Evolutionary conservation across 2,888 invertebrate species (phyloP), one percentile per base, ranked within the genome.

Genomic region (Tenthredo scrophulariae): DNA sequence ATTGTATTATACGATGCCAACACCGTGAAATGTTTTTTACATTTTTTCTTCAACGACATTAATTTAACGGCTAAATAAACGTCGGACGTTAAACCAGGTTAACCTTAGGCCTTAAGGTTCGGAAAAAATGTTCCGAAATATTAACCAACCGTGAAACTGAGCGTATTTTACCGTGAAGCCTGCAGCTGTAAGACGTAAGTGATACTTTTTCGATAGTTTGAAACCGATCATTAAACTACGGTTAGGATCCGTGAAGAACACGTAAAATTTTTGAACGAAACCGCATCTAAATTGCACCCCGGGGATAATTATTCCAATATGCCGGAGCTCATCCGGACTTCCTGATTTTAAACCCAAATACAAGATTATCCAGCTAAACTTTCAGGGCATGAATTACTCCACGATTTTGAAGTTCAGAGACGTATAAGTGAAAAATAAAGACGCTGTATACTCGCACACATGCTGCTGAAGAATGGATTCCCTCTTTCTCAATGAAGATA

Each of bases 151-250:
- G 74, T 74, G 22, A 74, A 74, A 22, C 26, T 10, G 43, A 74
- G 43, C 74, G 10, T 67, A 33, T 74, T n/a, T 18, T 22, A 43
- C 74, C 74, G 43, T 74, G 74, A 74, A 40, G 74, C 74, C 43
- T 74, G n/a, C 43, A 43, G 40, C 29, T 67, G 74, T 74, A 72
- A 72, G n/a, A n/a, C n/a, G 3, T 72, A 74, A 74, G 22, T n/a
- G 74, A 74, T 40, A 74, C 74, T 22, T 43, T 74, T 74, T 26
- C 43, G 10, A 74, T 74, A 43, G 43, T 74, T 74, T 74, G 2
- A 74, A 74, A 40, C 43, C 74, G 40, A 40, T 74, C 9, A 22
- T 40, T 43, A 74, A 43, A 26, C 74, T 43, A 40, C 43, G 74
- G 43, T 22, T 13, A 43, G 22, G 43, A 43, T 22, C 74, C 43